Evolutionary conservation across 2,113 vertebrate genomes (phyloP).

Genomic region (human): DNA sequence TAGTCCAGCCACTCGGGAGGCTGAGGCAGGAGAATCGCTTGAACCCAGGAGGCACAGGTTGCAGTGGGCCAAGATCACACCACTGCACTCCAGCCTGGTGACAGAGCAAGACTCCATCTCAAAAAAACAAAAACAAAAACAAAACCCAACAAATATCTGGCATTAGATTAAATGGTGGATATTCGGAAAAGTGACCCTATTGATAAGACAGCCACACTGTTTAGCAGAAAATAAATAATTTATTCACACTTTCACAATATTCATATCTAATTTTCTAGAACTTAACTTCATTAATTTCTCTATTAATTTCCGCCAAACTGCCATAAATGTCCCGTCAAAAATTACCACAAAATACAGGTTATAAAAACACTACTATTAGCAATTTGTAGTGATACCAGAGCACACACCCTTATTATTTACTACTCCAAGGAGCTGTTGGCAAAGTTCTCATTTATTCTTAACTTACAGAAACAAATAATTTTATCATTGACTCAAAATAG

Average conservation of each 20-base stretch:
- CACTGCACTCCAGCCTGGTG: no score
- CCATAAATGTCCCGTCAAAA: slow-evolving; percentile 11
- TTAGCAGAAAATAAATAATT: background rate
- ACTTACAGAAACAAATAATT: slow-evolving; percentile 48
- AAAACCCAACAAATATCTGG: background rate
- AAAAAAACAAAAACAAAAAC: background rate
- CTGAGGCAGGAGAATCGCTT: no score
- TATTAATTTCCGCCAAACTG: background rate
- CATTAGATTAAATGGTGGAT: background rate
- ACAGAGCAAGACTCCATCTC: background rate
- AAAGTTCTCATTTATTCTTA: slow-evolving; percentile 47
- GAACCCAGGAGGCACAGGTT: no score
- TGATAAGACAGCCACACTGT: background rate
- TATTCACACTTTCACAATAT: background rate
- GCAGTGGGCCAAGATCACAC: no score
- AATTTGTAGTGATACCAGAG: background rate
- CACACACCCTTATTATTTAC: background rate
- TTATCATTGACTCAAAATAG: slow-evolving; percentile 14
- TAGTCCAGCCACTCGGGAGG: no score
- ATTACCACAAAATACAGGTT: slow-evolving; percentile 1
- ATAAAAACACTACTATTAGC: background rate
- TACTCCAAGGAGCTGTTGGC: background rate
- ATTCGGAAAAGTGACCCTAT: background rate
- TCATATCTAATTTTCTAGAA: slow-evolving; percentile 36
- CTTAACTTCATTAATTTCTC: slow-evolving; percentile 18